Percentiles rank a stretch among this genome's conserved stretches.
phyloP scores from a whole-genome alignment of 2,888 invertebrate species.

The Sarcophaga rosellei region DNA sequence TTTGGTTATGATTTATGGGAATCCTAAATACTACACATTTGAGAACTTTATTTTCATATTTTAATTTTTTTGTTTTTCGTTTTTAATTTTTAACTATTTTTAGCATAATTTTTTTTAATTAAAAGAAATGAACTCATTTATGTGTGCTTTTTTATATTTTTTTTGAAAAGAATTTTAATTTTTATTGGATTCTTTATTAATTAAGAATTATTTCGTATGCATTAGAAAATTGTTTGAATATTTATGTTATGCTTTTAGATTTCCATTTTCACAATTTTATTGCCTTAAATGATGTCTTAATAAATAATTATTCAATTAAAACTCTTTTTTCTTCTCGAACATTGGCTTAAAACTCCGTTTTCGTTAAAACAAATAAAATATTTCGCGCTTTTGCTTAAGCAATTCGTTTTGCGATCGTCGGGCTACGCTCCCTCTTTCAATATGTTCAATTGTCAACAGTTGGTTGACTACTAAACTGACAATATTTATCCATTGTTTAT shows the following conservation, averaged over 20 bases:
- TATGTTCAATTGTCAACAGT: constrained; percentile 61
- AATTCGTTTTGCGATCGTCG: not conserved
- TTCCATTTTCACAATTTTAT: not conserved
- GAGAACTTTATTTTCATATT: too few relatives aligned
- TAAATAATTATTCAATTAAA: constrained; percentile 65
- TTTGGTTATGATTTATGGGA: constrained; percentile 53
- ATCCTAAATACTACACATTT: not conserved
- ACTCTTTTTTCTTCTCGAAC: constrained; percentile 24
- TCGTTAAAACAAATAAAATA: too few relatives aligned
- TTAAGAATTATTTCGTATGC: constrained; percentile 43
- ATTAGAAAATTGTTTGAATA: constrained; percentile 34
- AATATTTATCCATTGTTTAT: constrained; percentile 59
- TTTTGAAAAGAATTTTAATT: not conserved
- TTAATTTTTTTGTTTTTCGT: too few relatives aligned
- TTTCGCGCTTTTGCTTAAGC: too few relatives aligned
- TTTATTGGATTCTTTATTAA: constrained; percentile 44
- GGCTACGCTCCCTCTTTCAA: too few relatives aligned
- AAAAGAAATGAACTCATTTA: constrained; percentile 60
- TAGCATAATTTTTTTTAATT: constrained; percentile 48
- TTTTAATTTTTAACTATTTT: constrained; percentile 52
- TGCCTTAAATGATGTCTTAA: not conserved
- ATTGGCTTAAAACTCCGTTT: constrained; percentile 1
- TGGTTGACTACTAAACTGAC: constrained; percentile 61
- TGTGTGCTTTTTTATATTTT: constrained; percentile 12
- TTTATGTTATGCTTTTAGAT: too few relatives aligned